Evolutionary conservation across 2,113 vertebrate species (phyloP), one percentile per base, ranked within the genome.

Genomic region (Hemiscyllium ocellatum): DNA sequence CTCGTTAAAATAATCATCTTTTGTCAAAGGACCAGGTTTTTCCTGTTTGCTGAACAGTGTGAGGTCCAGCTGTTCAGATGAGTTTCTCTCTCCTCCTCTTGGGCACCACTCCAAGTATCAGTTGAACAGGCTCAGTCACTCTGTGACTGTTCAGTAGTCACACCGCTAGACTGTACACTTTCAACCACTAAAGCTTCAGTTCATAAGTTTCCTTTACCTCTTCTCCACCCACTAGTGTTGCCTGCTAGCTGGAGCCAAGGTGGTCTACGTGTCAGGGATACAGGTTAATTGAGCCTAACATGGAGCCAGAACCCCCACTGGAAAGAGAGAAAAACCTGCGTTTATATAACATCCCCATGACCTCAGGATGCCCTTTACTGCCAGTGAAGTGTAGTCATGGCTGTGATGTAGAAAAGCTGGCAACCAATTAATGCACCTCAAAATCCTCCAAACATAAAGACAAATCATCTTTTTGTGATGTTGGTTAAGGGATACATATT

Each of bases 101-200:
- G 68, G 89, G 89, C 68, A 95, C 94, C 68, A 72, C 94, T 52
- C 94, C 94, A 95, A 15, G 94, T 95, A 95, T 95, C 94, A 95
- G 94, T 95, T 0, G 47, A 95, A 76, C 94, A 72, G 42, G 68
- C 42, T 76, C 37, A 95, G 94, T 76, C 94, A 76, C 8, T 50
- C 61, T 66, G 89, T 19, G 61, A 56, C 17, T 22, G 61, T 66
- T 93, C 89, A 66, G 29, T 29, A 76, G 33, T n/a, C 65, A 20
- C 89, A 93, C 17, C 2, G 89, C 89, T 93, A 93, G 65, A 42
- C 17, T 65, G 2, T 42, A 93, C 89, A 19, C 33, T 91, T 66
- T 0, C 1, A 68, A 37, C 66, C 19, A 20, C 42, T 93, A 37
- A 65, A 66, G 85, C 47, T 90, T 70, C 0, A 29, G 33, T 70